Base-by-base conservation (phyloP, 2,113 vertebrate genomes). In the Willisornis vidua region DNA sequence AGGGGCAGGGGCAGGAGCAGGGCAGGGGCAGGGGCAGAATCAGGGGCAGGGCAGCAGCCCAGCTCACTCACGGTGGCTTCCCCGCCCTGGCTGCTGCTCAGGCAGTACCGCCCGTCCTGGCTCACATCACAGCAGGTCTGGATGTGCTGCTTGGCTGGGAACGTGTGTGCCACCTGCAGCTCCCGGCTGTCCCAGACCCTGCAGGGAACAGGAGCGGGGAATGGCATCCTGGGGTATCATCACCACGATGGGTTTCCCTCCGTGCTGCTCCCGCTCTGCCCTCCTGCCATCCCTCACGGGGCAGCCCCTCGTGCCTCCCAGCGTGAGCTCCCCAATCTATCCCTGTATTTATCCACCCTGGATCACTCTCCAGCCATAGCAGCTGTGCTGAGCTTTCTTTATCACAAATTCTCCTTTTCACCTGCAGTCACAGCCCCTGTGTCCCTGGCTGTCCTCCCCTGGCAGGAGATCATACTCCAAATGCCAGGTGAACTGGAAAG, bases 121-220 rank as follows among this genome's bases (percentile, higher is more conserved):
- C 98, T 99, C 86, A 98, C 98, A 4, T 98, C 99, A 54, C 99
- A 99, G 98, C 99, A 98, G 3, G 98, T 99, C 98, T 99, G 99
- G 59, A 99, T 99, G 95, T 99, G 98, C 93, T 97, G 98, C 98
- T 99, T 99, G 68, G 98, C 90, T 10, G 99, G 99, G 91, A 99
- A 99, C 0, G 97, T 87, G 82, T 99, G 98, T n/a, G 98, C 98
- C 75, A 99, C 98, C 97, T 98, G 98, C 97, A 99, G 99, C 7
- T 97, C 94, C 63, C 99, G 98, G 93, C 98, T 99, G 97, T 99
- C 99, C 99, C 99, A 99, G 43, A 99, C 94, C 96, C 99, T 99
- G 98, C 39, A 84, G 80, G 57, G 58, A 54, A 73, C 7, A 3
- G 14, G 35, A 55, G 14, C 0, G 7, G 48, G 22, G 22, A 41